phyloP scores from a whole-genome alignment of 2,797 vertebrate species.

The Danio tinwini region DNA sequence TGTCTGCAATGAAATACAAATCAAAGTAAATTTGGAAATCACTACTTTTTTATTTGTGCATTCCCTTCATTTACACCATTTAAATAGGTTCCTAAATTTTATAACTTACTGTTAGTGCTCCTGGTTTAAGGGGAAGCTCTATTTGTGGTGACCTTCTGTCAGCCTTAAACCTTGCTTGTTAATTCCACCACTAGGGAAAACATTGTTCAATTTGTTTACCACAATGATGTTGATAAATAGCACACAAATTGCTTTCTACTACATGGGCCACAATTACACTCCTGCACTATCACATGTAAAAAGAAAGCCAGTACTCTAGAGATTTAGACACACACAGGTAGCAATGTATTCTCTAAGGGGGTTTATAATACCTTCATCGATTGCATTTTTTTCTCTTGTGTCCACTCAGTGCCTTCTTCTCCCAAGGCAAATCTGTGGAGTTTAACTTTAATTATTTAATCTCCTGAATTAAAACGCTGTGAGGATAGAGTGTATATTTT shows the following conservation, averaged over 20 bases:
- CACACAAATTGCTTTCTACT: slow-evolving; percentile 10
- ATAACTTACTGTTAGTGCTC: background rate
- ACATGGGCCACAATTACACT: slow-evolving; percentile 34
- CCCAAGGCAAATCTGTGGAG: slow-evolving; percentile 20
- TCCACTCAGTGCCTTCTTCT: slow-evolving; percentile 17
- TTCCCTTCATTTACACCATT: too few species aligned
- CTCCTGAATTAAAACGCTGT: slow-evolving; percentile 39
- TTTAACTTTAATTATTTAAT: slow-evolving; percentile 44
- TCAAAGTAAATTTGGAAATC: too few species aligned
- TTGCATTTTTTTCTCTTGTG: slow-evolving; percentile 2
- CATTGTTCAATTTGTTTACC: slow-evolving; percentile 23
- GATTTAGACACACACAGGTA: background rate
- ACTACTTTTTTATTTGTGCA: too few species aligned
- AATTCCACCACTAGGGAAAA: slow-evolving; percentile 35
- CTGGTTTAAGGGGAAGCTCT: background rate
- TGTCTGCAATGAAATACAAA: too few species aligned
- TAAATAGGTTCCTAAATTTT: too few species aligned
- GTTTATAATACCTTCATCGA: slow-evolving; percentile 24
- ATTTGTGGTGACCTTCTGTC: slow-evolving; percentile 7
- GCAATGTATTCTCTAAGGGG: slow-evolving; percentile 18
- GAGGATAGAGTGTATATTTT: slow-evolving; percentile 38
- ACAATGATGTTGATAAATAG: slow-evolving; percentile 23
- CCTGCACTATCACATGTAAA: background rate
- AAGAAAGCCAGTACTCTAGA: slow-evolving; percentile 11
- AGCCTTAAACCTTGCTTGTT: slow-evolving; percentile 38